Conservation (phyloP, 64 coral and sea anemone species). For the Anthopleura sola region DNA sequence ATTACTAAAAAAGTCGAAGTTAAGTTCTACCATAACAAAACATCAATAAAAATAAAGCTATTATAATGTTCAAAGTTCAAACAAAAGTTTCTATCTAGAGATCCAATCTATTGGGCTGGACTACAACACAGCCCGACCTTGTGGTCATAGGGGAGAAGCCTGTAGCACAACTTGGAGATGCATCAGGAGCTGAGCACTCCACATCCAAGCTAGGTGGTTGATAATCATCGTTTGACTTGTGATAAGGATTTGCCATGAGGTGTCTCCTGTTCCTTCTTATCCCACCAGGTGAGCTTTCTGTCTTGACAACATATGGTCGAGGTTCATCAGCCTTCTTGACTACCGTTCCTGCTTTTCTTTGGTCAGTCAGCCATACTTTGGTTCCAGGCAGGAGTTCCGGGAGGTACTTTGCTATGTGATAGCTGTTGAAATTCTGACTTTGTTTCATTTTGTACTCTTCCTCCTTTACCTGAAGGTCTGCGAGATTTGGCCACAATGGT, state of each 20-base stretch:
- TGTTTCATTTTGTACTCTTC: conserved; percentile 19
- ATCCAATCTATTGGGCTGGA: conserved; percentile 11
- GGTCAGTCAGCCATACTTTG: conserved; percentile 24
- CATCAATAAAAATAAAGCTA: too few relatives aligned
- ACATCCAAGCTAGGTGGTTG: too few relatives aligned
- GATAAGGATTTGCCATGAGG: too few relatives aligned
- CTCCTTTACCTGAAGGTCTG: conserved; percentile 15
- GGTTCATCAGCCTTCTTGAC: neutral
- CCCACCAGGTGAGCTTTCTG: conserved; percentile 4
- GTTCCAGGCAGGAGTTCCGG: neutral
- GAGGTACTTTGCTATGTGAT: neutral
- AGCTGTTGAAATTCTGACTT: neutral
- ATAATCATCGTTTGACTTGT: too few relatives aligned
- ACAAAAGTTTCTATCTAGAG: neutral
- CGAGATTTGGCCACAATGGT: neutral
- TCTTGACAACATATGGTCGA: conserved; percentile 27
- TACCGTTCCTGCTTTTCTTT: neutral
- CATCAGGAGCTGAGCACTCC: too few relatives aligned
- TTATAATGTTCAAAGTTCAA: too few relatives aligned
- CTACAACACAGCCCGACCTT: neutral
- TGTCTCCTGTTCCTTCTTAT: conserved; percentile 24
- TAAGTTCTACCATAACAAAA: too few relatives aligned
- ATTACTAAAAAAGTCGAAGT: too few relatives aligned
- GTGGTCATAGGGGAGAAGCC: neutral
- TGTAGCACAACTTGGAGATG: neutral